phyloP scores from a whole-genome alignment of 2,888 invertebrate species.

The Prenolepis imparis region DNA sequence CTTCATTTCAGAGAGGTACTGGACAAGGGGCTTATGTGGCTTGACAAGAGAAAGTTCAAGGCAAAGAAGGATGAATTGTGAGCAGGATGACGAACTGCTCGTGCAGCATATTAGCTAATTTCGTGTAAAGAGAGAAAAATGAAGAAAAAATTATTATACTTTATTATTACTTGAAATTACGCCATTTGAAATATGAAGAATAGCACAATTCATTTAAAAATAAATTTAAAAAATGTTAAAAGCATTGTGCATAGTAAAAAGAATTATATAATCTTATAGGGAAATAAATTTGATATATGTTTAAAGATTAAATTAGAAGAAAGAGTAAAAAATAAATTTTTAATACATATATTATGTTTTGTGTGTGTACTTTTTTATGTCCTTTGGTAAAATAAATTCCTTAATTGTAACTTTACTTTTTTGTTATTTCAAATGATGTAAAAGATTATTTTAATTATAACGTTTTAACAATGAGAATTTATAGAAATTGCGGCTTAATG shows the following conservation, averaged over 20 bases:
- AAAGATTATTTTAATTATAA: not conserved
- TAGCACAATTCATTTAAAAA: not conserved
- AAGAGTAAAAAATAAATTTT: not conserved
- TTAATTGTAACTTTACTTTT: not conserved
- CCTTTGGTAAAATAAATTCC: not conserved
- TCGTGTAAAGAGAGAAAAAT: slow-evolving; percentile 6
- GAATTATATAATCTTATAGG: not conserved
- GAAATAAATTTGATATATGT: not conserved
- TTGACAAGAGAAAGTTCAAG: slow-evolving; percentile 53
- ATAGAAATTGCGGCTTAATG: not conserved
- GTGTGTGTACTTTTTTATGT: not conserved
- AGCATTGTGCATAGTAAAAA: not conserved
- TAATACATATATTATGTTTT: not conserved
- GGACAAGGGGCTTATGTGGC: slow-evolving; percentile 38
- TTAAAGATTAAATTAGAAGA: not conserved
- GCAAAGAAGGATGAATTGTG: not conserved
- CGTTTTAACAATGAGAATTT: not conserved
- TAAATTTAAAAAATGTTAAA: not conserved
- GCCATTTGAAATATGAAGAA: not conserved
- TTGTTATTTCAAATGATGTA: not conserved
- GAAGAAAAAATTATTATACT: slow-evolving; percentile 7
- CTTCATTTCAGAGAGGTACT: slow-evolving; percentile 49
- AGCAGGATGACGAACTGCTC: not conserved
- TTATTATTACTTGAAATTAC: slow-evolving; percentile 6
- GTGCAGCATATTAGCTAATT: slow-evolving; percentile 4